These are phyloP conservation scores for Aphis gossypii DNA, from an alignment of 1,140 invertebrate species.

Conservation along the genomic window DNA sequence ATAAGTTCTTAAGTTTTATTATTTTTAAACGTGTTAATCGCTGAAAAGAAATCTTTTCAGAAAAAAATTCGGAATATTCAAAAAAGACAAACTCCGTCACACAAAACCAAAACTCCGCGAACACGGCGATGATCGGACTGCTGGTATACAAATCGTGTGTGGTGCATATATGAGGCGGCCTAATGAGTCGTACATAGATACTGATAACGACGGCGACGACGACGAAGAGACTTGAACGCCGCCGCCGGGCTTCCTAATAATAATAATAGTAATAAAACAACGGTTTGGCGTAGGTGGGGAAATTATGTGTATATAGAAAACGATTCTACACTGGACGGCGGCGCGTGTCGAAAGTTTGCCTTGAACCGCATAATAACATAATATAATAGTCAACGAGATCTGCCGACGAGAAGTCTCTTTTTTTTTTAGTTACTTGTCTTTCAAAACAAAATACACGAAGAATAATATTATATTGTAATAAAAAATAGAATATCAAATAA, in stretches of 20 bases:
- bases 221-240: slow-evolving; percentile 47
- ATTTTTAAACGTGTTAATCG: neutral
- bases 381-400: neutral
- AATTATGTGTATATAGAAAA: neutral
- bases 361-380: slow-evolving; percentile 33
- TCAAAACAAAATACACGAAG: neutral
- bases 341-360: slow-evolving; percentile 50
- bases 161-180: slow-evolving; percentile 43
- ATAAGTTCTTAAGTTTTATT: neutral
- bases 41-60: neutral
- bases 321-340: neutral
- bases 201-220: neutral
- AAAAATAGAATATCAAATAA: neutral
- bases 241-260: slow-evolving; percentile 13
- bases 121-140: slow-evolving; percentile 24
- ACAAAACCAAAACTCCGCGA: slow-evolving; percentile 9
- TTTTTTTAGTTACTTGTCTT: neutral
- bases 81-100: neutral
- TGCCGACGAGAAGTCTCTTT: slow-evolving; percentile 31
- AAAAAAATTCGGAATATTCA: neutral
- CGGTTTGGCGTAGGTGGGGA: slow-evolving; percentile 32
- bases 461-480: neutral
- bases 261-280: slow-evolving; percentile 10
- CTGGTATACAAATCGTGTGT: neutral
- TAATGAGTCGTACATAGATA: slow-evolving; percentile 31